Evolutionary conservation across 2,113 vertebrate genomes (phyloP), one percentile per base, ranked within the genome.

Genomic region (Eurypyga helias): DNA sequence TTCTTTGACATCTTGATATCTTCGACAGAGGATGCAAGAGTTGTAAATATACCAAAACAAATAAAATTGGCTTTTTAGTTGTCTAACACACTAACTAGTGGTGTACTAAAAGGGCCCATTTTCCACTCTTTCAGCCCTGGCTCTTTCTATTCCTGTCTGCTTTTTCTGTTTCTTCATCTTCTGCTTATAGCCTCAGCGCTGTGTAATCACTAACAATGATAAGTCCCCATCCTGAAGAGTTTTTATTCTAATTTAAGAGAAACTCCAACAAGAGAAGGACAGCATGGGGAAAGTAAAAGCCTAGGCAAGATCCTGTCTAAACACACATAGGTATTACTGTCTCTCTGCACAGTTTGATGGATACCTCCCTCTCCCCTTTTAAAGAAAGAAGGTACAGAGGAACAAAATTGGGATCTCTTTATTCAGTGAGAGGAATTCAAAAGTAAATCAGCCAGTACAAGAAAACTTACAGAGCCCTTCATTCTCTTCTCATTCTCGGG

Each of bases 1-100:
- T 70, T 66, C 51, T 86, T 90, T 77, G 86, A 72, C 45, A 77
- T 69, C 71, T 77, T 86, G 67, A 19, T 92, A 23, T 52, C 52
- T 49, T 70, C 76, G 58, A 80, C 36, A 80, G 36, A 86, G 25
- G 18, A 88, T 1, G 3, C 11, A 67, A 52, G 41, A 77, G 25
- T 31, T 83, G 34, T n/a, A 71, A 90, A 77, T 72, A 72, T 29
- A 41, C 28, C 91, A 78, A n/a, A 77, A 80, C 48, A 83, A 75
- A 94, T 60, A 17, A 82, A 78, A 89, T 60, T 66, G 58, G 7
- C 19, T 60, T 5, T 83, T 89, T 28, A 73, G 31, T 38, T 86
- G 45, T n/a, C 67, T 73, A 45, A 92, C 70, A 41, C 11, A 76
- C n/a, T 72, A 88, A 48, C 11, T 21, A 61, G 34, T 17, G 45